Base-by-base conservation (phyloP, 2,888 invertebrate species). In the Ctena decussata region DNA sequence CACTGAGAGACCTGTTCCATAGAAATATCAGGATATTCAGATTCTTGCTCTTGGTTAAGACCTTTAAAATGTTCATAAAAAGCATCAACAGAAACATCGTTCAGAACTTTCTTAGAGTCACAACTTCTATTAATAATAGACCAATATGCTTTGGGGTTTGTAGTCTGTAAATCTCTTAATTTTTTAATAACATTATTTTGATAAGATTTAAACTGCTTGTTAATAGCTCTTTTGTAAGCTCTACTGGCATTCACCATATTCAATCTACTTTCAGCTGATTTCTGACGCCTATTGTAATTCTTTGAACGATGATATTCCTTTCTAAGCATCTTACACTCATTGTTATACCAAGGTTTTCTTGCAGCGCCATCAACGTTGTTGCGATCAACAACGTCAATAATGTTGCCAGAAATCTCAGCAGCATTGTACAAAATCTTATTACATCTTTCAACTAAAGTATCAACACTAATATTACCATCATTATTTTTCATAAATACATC, bases 61-160 rank as follows among this genome's bases (percentile, higher is more conserved):
- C 30, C 18, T 5, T 60, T 60, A 30, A 60, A 60, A 60, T 60
- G 60, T 2, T 60, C 60, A 30, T 27, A 30, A 60, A 24, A 60
- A 30, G 60, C 18, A 18, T 60, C 60, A 60, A 21, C 60, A 18
- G 60, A 12, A 60, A 30, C 27, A 60, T 60, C 60, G 21, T 60
- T 60, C 24, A 60, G 8, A 27, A 60, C 60, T 27, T 24, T 27
- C 21, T 60, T 60, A 60, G 60, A 60, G 11, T 60, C 60, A 60
- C 27, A 24, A 60, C 30, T 60, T 60, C 60, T 60, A 60, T 60
- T 60, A 60, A 60, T 60, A 60, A 60, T 60, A 30, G 60, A 60
- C 60, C 60, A 60, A 30, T 30, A 60, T 8, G 30, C 27, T 30
- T 60, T 60, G 6, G 60, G 60, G 60, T 60, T 60, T 6, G 60